Conservation (phyloP, 1,140 invertebrate genomes). For the Sitodiplosis mosellana region DNA sequence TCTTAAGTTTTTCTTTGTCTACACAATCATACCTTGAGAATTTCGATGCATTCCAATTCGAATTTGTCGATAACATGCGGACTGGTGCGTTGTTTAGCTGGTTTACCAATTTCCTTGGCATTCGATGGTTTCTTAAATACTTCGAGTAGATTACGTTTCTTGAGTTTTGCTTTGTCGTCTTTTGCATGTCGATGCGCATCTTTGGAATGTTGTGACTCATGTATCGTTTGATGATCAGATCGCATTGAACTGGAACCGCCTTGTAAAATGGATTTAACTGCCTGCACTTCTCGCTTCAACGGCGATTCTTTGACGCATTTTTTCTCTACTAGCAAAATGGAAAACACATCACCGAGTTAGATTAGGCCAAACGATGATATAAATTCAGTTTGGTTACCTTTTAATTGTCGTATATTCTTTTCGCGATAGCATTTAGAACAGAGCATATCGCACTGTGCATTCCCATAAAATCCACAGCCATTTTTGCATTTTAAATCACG, state of each 20-base stretch:
- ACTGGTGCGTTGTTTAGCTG: constrained; percentile 3
- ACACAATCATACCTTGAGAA: neutral
- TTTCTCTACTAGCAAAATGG: neutral
- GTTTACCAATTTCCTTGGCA: neutral
- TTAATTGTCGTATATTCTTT: constrained; percentile 39
- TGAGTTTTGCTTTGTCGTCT: constrained; percentile 7
- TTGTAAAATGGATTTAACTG: constrained; percentile 8
- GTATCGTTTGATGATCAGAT: neutral
- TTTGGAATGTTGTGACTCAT: neutral
- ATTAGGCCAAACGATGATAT: too few species aligned
- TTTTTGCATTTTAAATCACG: constrained; percentile 85
- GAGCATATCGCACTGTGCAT: constrained; percentile 88
- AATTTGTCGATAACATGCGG: neutral
- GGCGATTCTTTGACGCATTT: neutral
- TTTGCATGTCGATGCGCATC: neutral
- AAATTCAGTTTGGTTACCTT: too few species aligned
- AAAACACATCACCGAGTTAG: too few species aligned
- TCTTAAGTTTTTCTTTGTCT: too few species aligned
- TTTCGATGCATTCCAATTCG: constrained; percentile 1
- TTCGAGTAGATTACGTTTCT: constrained; percentile 6
- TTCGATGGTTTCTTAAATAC: constrained; percentile 2
- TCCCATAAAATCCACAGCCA: constrained; percentile 92
- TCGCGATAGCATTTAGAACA: constrained; percentile 83
- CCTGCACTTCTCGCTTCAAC: constrained; percentile 5
- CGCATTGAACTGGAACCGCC: neutral